phyloP scores from a whole-genome alignment of 2,888 invertebrate species.

The Lathronympha strigana region DNA sequence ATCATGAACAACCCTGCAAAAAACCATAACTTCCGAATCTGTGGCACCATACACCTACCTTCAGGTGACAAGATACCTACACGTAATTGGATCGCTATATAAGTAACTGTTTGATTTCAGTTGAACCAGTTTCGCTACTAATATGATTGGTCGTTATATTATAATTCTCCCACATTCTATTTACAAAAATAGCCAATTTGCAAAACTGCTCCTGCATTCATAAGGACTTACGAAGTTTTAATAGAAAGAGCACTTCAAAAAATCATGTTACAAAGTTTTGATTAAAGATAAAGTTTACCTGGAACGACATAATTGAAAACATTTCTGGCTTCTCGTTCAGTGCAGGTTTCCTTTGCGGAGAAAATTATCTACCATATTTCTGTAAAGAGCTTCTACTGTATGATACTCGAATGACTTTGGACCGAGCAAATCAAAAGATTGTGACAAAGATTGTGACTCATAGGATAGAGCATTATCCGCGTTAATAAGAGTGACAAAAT shows the following conservation, averaged over 20 bases:
- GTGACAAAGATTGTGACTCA: not conserved
- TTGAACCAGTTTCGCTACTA: no score
- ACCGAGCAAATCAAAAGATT: not conserved
- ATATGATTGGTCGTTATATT: no score
- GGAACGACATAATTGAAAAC: constrained; percentile 17
- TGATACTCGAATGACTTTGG: constrained; percentile 21
- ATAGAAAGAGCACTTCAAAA: not conserved
- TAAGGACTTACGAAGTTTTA: not conserved
- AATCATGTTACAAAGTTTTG: constrained; percentile 20
- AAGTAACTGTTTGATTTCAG: no score
- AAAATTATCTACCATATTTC: constrained; percentile 16
- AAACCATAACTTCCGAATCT: no score
- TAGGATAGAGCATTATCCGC: not conserved
- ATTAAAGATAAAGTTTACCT: constrained; percentile 22
- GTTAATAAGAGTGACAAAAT: no score
- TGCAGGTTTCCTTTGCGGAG: not conserved
- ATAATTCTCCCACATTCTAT: no score
- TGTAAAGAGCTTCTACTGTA: constrained; percentile 11
- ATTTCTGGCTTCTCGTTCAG: constrained; percentile 14
- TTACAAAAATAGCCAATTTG: not conserved
- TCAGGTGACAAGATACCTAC: no score
- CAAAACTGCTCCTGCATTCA: not conserved
- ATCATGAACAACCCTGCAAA: no score
- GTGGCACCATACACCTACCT: no score
- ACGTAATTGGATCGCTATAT: no score